Conservation (phyloP, 2,797 vertebrate species). For the Parauchenoglanis punctatus region DNA sequence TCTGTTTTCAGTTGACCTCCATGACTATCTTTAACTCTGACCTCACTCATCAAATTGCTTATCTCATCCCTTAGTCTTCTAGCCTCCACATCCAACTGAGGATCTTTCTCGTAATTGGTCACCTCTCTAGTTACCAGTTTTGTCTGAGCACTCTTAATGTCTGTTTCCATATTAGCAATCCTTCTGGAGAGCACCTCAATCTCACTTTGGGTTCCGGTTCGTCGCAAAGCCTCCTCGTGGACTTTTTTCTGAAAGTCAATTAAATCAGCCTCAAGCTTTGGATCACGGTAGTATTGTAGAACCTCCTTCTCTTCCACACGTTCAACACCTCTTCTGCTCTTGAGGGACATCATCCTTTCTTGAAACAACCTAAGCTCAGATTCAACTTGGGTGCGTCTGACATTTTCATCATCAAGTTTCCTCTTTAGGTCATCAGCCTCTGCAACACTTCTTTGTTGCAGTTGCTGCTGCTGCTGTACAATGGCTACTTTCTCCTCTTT, state of each 20-base stretch:
- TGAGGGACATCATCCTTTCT: constrained; percentile 81
- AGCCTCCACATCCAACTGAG: constrained; percentile 84
- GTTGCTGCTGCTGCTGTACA: constrained; percentile 72
- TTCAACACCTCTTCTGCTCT: constrained; percentile 86
- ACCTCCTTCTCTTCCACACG: constrained; percentile 91
- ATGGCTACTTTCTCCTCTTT: constrained; percentile 83
- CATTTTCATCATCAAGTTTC: constrained; percentile 82
- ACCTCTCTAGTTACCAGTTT: constrained; percentile 93
- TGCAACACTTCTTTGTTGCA: constrained; percentile 54
- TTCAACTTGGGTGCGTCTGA: constrained; percentile 74
- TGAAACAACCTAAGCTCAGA: constrained; percentile 78
- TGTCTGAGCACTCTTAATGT: constrained; percentile 72
- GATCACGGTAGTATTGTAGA: constrained; percentile 89
- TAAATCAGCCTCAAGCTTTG: constrained; percentile 82
- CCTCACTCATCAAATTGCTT: constrained; percentile 72
- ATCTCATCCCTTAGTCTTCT: constrained; percentile 80
- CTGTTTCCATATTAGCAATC: constrained; percentile 75
- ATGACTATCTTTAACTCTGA: constrained; percentile 67
- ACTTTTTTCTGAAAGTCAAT: constrained; percentile 70
- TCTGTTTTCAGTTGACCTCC: constrained; percentile 82
- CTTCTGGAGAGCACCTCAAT: constrained; percentile 77
- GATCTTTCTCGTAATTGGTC: constrained; percentile 91
- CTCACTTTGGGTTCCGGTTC: constrained; percentile 73
- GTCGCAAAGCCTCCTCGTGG: constrained; percentile 76
- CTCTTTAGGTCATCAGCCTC: constrained; percentile 73